These are phyloP conservation scores for Ciconia nigra DNA, from an alignment of 2,797 vertebrate species.

Conservation along the genomic window DNA sequence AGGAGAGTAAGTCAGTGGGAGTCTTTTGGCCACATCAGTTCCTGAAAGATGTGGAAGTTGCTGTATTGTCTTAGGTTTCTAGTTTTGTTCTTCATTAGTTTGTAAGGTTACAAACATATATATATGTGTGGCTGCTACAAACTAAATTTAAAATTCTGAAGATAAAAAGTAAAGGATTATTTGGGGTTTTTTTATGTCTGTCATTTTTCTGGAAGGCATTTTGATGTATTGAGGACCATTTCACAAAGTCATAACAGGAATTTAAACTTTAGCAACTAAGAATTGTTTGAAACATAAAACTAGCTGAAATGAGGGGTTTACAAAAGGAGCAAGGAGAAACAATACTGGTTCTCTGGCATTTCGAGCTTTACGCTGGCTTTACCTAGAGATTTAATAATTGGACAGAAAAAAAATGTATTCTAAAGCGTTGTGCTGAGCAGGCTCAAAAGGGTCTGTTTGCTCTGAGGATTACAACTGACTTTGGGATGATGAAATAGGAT, in stretches of 20 bases:
- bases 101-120: not conserved
- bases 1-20: not conserved
- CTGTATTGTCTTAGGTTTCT: not conserved
- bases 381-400: conserved; percentile 5
- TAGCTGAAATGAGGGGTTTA: not conserved
- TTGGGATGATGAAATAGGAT: conserved; percentile 6
- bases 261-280: not conserved
- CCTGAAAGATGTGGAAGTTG: not conserved
- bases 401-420: not conserved
- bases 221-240: not conserved
- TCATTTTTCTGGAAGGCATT: not conserved
- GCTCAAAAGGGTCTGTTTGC: not conserved
- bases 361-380: not conserved
- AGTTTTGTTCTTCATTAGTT: not conserved
- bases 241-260: not conserved
- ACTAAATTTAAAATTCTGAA: not conserved
- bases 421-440: not conserved
- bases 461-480: not conserved
- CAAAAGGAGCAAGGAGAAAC: not conserved
- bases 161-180: not conserved
- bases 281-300: not conserved
- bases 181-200: not conserved
- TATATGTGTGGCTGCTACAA: not conserved
- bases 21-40: not conserved
- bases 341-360: not conserved